A percentile compares a stretch with the other conserved stretches of the same genome.
These are phyloP conservation scores for Drosophila bipectinata DNA, from an alignment of 1,140 invertebrate species.

Conservation along the genomic window DNA sequence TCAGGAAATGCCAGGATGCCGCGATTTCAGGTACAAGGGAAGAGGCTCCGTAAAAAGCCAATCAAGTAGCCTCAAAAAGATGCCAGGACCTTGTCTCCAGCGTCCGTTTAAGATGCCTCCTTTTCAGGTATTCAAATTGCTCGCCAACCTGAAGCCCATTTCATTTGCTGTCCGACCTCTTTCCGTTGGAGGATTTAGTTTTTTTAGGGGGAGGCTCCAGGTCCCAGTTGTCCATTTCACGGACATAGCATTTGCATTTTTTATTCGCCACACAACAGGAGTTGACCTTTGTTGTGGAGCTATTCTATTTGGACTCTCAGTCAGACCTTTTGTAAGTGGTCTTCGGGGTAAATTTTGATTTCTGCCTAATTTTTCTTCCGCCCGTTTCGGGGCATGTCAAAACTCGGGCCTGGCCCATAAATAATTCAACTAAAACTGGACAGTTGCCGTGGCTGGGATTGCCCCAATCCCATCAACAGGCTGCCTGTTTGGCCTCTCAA, in stretches of 20 bases:
- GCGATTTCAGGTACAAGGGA: not conserved
- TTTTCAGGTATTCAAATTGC: constrained; percentile 65
- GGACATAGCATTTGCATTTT: constrained; percentile 67
- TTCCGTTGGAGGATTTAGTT: constrained; percentile 11
- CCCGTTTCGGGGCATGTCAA: constrained; percentile 50
- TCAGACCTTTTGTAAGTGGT: constrained; percentile 58
- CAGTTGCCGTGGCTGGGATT: constrained; percentile 22
- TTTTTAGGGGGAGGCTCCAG: constrained; percentile 8
- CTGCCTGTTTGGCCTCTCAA: constrained; percentile 37
- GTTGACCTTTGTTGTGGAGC: constrained; percentile 51
- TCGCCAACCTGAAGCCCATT: constrained; percentile 57
- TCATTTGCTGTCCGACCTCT: constrained; percentile 45
- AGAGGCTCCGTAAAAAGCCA: constrained; percentile 12
- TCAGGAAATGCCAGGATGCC: constrained; percentile 1
- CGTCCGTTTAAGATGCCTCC: constrained; percentile 50
- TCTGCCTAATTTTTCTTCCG: constrained; percentile 70
- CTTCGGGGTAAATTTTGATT: constrained; percentile 77
- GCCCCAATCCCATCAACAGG: constrained; percentile 47
- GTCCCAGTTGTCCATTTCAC: constrained; percentile 75
- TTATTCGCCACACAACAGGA: constrained; percentile 52
- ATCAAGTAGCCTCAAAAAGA: constrained; percentile 36
- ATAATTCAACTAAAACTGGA: constrained; percentile 56
- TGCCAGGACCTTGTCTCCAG: constrained; percentile 38
- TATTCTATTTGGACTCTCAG: constrained; percentile 20
- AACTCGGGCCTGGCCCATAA: constrained; percentile 52